Percentiles rank a stretch among this genome's conserved stretches.
These are phyloP conservation scores for Ips typographus DNA, from an alignment of 1,140 invertebrate species.

Conservation along the genomic window DNA sequence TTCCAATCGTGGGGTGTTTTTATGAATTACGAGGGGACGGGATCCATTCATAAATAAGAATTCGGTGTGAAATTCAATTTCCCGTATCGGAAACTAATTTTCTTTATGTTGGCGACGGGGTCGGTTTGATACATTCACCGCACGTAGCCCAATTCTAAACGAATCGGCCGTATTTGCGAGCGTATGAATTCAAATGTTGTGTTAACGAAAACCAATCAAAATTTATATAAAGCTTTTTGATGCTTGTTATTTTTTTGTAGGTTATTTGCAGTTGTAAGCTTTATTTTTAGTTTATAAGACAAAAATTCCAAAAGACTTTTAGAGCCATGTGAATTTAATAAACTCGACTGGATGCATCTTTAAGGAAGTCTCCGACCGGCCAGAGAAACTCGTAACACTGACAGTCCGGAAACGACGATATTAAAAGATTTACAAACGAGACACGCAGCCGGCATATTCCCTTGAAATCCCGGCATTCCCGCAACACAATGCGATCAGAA, in stretches of 20 bases:
- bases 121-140: neutral
- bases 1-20: no score
- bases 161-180: neutral
- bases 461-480: conserved; percentile 17
- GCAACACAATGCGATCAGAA: conserved; percentile 12
- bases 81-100: conserved; percentile 6
- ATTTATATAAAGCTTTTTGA: no score
- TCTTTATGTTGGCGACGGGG: neutral
- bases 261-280: no score
- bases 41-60: conserved; percentile 4
- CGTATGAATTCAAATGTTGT: neutral
- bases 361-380: neutral
- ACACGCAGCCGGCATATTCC: conserved; percentile 16
- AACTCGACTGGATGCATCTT: no score
- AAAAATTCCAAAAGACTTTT: no score
- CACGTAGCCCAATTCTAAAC: neutral
- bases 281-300: no score
- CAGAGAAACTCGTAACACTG: conserved; percentile 5
- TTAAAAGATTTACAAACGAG: conserved; percentile 24
- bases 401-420: conserved; percentile 8
- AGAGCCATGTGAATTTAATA: no score
- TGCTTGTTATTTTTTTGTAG: no score
- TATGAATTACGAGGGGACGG: no score
- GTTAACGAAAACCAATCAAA: neutral
- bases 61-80: neutral